Conservation (phyloP, 2,797 vertebrate genomes). For the Sebastolobus alascanus region DNA sequence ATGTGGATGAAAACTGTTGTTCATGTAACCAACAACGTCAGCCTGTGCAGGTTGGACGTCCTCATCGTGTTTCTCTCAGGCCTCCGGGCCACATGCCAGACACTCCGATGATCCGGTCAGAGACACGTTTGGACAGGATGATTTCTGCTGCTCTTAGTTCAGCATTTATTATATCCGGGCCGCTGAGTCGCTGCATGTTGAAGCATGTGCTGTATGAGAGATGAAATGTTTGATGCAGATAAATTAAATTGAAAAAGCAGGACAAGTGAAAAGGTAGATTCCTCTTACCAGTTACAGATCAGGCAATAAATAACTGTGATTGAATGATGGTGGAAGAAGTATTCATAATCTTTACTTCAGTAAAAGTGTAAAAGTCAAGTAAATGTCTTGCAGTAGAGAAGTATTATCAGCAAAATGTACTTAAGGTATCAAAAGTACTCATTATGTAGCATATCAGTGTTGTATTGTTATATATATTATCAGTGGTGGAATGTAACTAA, state of each 20-base stretch:
- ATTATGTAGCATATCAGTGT: neutral
- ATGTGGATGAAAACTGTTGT: constrained; percentile 8
- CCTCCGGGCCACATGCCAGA: constrained; percentile 45
- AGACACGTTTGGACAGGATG: constrained; percentile 38
- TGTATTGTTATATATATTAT: neutral
- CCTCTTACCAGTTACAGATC: neutral
- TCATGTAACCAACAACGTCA: constrained; percentile 28
- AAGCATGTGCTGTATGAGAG: neutral
- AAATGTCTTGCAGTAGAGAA: neutral
- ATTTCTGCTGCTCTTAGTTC: constrained; percentile 47
- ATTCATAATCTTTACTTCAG: neutral
- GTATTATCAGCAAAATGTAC: neutral
- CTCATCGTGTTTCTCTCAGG: constrained; percentile 36
- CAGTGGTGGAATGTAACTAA: neutral
- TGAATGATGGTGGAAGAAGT: neutral
- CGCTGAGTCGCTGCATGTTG: constrained; percentile 13
- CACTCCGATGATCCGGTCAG: constrained; percentile 16
- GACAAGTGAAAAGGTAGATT: neutral
- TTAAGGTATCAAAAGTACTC: neutral
- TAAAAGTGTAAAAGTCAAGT: neutral
- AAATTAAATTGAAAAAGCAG: neutral
- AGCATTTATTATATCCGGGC: constrained; percentile 25
- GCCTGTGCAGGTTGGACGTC: constrained; percentile 27
- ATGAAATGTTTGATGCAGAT: neutral
- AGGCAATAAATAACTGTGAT: neutral